These are phyloP conservation scores for Apis mellifera DNA, from an alignment of 1,140 invertebrate species.

Conservation along the genomic window DNA sequence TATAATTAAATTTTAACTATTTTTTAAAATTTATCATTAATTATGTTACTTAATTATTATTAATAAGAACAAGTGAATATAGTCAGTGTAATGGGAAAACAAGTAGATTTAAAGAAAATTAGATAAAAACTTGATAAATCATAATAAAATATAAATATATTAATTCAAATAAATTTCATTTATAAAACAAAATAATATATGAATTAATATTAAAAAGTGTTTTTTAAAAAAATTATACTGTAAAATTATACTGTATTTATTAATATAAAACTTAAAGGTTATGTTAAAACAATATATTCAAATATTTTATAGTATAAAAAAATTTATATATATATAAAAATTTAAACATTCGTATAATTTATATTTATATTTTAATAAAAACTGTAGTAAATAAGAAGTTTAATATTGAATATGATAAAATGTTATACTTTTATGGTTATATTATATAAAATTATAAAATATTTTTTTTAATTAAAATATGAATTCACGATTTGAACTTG, in stretches of 20 bases:
- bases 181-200: not conserved
- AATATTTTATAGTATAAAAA: not conserved
- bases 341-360: not conserved
- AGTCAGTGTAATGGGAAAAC: not conserved
- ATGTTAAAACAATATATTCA: not conserved
- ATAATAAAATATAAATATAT: not conserved
- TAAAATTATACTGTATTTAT: not conserved
- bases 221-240: not conserved
- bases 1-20: not conserved
- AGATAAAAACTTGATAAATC: not conserved
- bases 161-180: not conserved
- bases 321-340: not conserved
- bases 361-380: not conserved
- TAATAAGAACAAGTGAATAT: not conserved
- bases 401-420: not conserved
- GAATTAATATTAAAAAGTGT: not conserved
- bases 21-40: not conserved
- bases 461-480: constrained; percentile 5
- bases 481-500: constrained; percentile 23
- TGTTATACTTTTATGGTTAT: constrained; percentile 1
- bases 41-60: not conserved
- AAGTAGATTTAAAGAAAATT: not conserved
- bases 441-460: not conserved
- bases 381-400: not conserved
- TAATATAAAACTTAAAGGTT: not conserved